A percentile compares a stretch with the other conserved stretches of the same genome.
Evolutionary conservation across 2,888 invertebrate species (phyloP).

Genomic region (Ecliptopera silaceata): DNA sequence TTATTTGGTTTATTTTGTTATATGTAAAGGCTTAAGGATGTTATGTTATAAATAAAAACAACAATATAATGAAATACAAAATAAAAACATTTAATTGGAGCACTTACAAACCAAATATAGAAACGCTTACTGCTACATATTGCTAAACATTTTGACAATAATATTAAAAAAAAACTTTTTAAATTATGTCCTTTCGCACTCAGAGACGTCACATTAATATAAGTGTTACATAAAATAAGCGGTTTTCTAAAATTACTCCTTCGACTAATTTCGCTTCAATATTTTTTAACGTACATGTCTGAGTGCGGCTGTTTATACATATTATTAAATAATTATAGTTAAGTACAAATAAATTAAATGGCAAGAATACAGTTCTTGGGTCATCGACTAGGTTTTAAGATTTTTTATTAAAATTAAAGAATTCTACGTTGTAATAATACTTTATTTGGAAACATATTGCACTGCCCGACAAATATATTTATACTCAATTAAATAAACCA

Average conservation of each 20-base stretch:
- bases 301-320: no score
- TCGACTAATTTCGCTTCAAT: no score
- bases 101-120: conserved; percentile 51
- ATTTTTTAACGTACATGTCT: no score
- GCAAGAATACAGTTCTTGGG: conserved; percentile 23
- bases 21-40: neutral
- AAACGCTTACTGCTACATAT: conserved; percentile 46
- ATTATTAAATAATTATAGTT: no score
- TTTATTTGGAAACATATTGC: conserved; percentile 55
- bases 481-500: neutral
- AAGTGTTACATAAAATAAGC: no score
- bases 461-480: conserved; percentile 69
- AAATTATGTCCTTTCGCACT: no score
- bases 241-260: no score
- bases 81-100: conserved; percentile 67
- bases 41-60: conserved; percentile 40
- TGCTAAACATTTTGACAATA: conserved; percentile 38
- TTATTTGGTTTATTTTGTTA: no score
- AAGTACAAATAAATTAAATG: conserved; percentile 31
- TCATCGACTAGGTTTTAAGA: conserved; percentile 29
- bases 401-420: conserved; percentile 6
- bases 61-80: conserved; percentile 60
- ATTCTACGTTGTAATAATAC: neutral
- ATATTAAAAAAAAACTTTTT: conserved; percentile 40
- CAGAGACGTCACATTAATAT: no score